phyloP scores from a whole-genome alignment of 64 coral and sea anemone genomes.

The Actinia tenebrosa region DNA sequence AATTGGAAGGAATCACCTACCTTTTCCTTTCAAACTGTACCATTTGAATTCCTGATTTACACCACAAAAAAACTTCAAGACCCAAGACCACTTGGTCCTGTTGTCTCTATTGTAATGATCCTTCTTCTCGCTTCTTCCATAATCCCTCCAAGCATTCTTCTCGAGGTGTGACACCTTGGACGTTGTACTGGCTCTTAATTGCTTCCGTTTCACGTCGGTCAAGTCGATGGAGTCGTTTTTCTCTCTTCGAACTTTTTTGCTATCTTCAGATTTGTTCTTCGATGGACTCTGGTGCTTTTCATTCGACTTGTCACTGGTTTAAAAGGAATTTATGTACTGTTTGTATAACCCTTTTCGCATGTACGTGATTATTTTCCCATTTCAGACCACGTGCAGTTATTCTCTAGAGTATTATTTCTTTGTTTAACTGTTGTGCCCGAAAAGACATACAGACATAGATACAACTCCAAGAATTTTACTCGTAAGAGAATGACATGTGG shows the following conservation, averaged over 20 bases:
- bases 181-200: background rate
- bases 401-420: too few species aligned
- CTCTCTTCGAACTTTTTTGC: background rate
- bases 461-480: too few species aligned
- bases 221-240: background rate
- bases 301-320: background rate
- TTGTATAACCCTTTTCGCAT: too few species aligned
- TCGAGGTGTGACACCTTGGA: background rate
- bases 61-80: conserved; percentile 5
- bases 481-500: too few species aligned
- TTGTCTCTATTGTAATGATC: background rate
- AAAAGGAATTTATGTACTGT: background rate
- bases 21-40: conserved; percentile 38
- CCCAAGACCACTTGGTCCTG: background rate
- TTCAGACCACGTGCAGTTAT: too few species aligned
- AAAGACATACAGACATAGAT: too few species aligned
- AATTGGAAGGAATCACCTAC: background rate
- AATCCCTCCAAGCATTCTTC: background rate
- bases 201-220: background rate
- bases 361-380: too few species aligned
- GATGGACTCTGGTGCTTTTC: background rate
- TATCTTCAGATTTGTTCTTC: background rate
- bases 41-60: conserved; percentile 26
- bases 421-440: too few species aligned
- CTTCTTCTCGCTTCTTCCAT: background rate